These are phyloP conservation scores for Coenonympha arcania DNA, from an alignment of 2,888 invertebrate species.

Conservation along the genomic window DNA sequence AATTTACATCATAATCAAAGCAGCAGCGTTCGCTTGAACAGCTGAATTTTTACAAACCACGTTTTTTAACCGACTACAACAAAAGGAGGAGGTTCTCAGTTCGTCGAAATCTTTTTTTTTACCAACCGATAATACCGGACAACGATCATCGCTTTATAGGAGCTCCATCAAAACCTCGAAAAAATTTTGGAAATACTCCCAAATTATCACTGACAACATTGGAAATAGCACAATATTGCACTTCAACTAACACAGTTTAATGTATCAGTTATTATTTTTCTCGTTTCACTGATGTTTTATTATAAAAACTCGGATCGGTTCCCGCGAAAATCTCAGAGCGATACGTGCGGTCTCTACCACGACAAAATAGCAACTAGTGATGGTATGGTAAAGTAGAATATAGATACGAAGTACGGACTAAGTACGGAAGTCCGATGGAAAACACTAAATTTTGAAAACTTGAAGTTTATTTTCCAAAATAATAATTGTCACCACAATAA, in stretches of 20 bases:
- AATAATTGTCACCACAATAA: too few relatives aligned
- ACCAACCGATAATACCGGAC: slow-evolving; percentile 2
- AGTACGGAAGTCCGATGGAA: too few relatives aligned
- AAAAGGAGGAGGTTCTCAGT: too few relatives aligned
- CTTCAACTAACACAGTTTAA: background rate
- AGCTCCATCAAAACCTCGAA: background rate
- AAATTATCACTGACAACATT: background rate
- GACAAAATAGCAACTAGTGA: background rate
- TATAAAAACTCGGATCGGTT: slow-evolving; percentile 6
- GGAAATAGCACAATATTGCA: background rate
- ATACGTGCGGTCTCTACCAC: background rate
- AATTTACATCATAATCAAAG: slow-evolving; percentile 22
- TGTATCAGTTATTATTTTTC: background rate
- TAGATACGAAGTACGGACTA: too few relatives aligned
- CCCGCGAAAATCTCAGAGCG: background rate
- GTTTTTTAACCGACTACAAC: too few relatives aligned
- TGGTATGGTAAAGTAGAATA: too few relatives aligned
- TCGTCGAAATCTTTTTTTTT: too few relatives aligned
- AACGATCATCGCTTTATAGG: slow-evolving; percentile 19
- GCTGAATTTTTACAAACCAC: slow-evolving; percentile 24
- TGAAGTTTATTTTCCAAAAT: slow-evolving; percentile 2
- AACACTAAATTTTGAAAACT: background rate
- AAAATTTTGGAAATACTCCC: background rate
- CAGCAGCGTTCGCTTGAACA: slow-evolving; percentile 19
- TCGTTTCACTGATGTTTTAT: slow-evolving; percentile 1